Evolutionary conservation across 2,797 vertebrate genomes (phyloP).

Genomic region (Hydrolagus colliei): DNA sequence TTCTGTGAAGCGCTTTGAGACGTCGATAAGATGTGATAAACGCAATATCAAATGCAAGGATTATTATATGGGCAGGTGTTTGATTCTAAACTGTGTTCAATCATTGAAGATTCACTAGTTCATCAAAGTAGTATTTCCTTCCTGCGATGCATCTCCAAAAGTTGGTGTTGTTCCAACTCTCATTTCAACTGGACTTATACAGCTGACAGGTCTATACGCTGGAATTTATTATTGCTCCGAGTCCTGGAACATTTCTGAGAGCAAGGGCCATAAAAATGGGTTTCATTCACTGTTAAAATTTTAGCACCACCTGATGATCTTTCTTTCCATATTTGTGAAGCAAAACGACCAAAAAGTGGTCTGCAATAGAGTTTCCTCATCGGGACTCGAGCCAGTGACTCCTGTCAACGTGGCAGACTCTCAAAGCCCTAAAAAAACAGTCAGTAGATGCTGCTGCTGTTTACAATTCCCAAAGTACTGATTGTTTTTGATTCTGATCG

Average conservation of each 20-base stretch:
- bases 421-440: too few species aligned
- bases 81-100: not conserved
- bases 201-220: not conserved
- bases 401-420: too few species aligned
- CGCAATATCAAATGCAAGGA: too few species aligned
- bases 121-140: not conserved
- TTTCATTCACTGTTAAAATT: not conserved
- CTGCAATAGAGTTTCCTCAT: too few species aligned
- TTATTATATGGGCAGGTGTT: not conserved
- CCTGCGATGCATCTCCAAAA: not conserved
- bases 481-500: too few species aligned
- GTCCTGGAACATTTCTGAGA: not conserved
- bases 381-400: too few species aligned
- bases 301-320: not conserved
- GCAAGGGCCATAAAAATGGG: not conserved
- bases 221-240: not conserved
- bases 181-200: not conserved
- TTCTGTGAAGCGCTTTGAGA: too few species aligned
- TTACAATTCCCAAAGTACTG: too few species aligned
- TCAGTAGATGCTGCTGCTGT: too few species aligned
- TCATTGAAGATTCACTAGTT: not conserved
- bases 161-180: not conserved
- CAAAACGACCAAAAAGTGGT: too few species aligned
- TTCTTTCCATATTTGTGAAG: too few species aligned
- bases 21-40: too few species aligned